phyloP scores from a whole-genome alignment of 2,888 invertebrate genomes.

The Pachliopta kotzebuea region DNA sequence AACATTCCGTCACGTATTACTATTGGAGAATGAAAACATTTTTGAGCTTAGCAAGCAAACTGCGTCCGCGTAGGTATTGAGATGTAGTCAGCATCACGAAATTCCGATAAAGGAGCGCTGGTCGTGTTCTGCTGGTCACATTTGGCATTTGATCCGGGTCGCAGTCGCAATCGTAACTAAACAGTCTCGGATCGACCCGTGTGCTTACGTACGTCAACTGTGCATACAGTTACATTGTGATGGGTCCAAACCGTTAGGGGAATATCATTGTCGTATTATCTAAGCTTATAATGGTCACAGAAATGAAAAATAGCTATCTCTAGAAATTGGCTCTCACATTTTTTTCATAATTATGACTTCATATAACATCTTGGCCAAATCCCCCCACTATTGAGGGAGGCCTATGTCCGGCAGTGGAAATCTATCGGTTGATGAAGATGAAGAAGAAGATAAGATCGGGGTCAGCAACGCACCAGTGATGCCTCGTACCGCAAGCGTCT shows the following conservation, averaged over 20 bases:
- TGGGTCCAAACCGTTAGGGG: conserved; percentile 56
- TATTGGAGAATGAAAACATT: conserved; percentile 18
- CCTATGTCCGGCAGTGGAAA: no score
- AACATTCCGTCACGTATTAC: conserved; percentile 17
- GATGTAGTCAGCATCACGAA: conserved; percentile 28
- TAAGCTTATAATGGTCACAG: background rate
- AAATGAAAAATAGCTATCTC: background rate
- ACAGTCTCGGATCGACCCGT: conserved; percentile 54
- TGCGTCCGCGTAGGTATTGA: conserved; percentile 5
- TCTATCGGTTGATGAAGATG: no score
- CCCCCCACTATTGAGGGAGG: no score
- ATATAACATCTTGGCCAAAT: no score
- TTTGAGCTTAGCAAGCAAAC: conserved; percentile 32
- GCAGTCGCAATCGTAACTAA: conserved; percentile 41
- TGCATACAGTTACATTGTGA: conserved; percentile 64
- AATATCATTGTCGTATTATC: conserved; percentile 36
- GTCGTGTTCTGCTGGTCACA: conserved; percentile 55
- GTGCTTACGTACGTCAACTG: conserved; percentile 53
- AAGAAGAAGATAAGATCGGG: no score
- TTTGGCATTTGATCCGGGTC: conserved; percentile 61
- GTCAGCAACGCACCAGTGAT: no score
- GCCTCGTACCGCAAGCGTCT: no score
- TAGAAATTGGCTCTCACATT: no score
- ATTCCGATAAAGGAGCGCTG: conserved; percentile 53
- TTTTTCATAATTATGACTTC: no score